Conservation (phyloP, 2,888 invertebrate genomes). For the Nebria salina region DNA sequence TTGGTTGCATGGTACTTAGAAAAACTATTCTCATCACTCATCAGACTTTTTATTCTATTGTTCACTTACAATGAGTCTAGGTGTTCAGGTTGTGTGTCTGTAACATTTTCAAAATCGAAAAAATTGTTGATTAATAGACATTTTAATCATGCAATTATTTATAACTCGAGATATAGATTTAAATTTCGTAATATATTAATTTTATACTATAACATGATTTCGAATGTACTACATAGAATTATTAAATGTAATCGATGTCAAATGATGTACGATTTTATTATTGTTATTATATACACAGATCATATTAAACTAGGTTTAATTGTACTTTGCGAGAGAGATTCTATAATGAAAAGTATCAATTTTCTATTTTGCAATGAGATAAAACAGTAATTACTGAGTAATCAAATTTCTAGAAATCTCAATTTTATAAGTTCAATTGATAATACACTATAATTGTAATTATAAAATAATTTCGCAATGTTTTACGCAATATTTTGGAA, state of each 20-base stretch:
- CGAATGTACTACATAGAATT: not conserved
- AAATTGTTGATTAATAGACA: too few relatives aligned
- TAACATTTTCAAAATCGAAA: too few relatives aligned
- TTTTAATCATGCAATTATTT: too few relatives aligned
- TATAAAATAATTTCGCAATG: not conserved
- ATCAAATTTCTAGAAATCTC: not conserved
- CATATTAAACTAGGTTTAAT: not conserved
- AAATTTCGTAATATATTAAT: too few relatives aligned
- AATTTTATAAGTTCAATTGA: conserved; percentile 1
- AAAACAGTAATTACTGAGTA: not conserved
- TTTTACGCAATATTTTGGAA: not conserved
- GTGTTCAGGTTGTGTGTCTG: too few relatives aligned
- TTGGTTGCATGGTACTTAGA: too few relatives aligned
- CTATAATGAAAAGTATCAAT: not conserved
- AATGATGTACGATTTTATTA: not conserved
- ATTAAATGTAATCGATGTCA: not conserved
- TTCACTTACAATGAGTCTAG: too few relatives aligned
- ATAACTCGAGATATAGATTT: too few relatives aligned
- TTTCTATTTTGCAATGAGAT: not conserved
- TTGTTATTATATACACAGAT: not conserved
- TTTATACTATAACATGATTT: too few relatives aligned
- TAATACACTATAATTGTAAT: not conserved
- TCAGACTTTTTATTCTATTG: too few relatives aligned
- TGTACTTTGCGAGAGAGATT: not conserved
- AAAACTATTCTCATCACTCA: too few relatives aligned